Conservation (phyloP, 2,797 vertebrate species). For the Mergus octosetaceus region DNA sequence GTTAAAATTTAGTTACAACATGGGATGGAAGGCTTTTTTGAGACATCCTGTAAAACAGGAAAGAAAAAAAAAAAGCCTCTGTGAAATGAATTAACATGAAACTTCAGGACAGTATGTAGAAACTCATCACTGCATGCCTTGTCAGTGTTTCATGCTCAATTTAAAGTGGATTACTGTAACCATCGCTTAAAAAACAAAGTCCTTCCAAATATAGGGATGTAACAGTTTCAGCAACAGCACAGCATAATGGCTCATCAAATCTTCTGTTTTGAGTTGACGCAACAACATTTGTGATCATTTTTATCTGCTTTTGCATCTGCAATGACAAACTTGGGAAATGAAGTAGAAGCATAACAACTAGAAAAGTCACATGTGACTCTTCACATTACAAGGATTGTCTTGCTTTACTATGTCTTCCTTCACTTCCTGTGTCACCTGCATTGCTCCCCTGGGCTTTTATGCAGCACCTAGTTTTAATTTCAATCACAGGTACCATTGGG, state of each 20-base stretch:
- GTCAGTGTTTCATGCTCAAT: not conserved
- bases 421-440: not conserved
- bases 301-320: rapidly evolving
- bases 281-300: not conserved
- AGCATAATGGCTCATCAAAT: not conserved
- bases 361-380: not conserved
- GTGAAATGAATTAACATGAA: not conserved
- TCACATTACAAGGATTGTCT: not conserved
- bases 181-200: not conserved
- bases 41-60: not conserved
- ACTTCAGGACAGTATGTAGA: not conserved
- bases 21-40: not conserved
- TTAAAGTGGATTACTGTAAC: not conserved
- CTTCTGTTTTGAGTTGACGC: not conserved
- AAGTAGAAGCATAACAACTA: not conserved
- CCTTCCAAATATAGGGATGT: not conserved
- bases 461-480: not conserved
- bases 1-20: not conserved
- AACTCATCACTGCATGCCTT: not conserved
- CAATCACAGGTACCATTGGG: not conserved
- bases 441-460: not conserved
- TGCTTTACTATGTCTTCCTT: rapidly evolving
- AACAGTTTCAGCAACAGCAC: not conserved
- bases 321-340: not conserved
- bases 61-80: not conserved